phyloP scores from a whole-genome alignment of 2,113 vertebrate genomes.

The Sinocyclocheilus anshuiensis region DNA sequence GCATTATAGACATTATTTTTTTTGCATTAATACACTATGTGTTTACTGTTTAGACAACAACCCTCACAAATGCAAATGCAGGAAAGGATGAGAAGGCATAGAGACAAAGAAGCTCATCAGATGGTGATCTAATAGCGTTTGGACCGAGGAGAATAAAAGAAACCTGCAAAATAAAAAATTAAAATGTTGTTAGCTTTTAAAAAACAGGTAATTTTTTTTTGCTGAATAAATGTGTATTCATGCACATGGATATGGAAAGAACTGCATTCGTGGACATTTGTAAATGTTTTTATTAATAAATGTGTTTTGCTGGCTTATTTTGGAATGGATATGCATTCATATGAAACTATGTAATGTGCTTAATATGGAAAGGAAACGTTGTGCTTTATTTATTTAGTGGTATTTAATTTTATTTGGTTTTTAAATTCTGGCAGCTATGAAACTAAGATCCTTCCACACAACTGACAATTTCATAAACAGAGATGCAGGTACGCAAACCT shows the following conservation, averaged over 20 bases:
- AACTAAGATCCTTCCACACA: slow-evolving; percentile 1
- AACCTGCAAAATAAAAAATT: neutral
- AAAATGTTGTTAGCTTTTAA: neutral
- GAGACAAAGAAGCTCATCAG: neutral
- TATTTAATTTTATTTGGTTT: neutral
- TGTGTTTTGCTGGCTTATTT: neutral
- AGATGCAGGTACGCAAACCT: neutral
- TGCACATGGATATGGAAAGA: neutral
- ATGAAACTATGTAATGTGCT: neutral
- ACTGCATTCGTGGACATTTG: neutral
- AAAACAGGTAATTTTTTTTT: neutral
- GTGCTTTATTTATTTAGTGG: slow-evolving; percentile 25
- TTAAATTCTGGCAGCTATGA: slow-evolving; percentile 16
- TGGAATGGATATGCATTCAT: neutral
- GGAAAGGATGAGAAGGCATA: slow-evolving; percentile 14
- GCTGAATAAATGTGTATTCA: neutral
- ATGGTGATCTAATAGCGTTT: neutral
- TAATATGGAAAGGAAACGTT: neutral
- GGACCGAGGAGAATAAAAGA: neutral
- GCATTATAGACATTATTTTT: too few relatives aligned
- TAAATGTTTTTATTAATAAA: slow-evolving; percentile 5
- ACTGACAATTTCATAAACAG: slow-evolving; percentile 11
- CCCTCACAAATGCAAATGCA: neutral
- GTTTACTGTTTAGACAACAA: neutral
- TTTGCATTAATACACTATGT: neutral